Percentiles rank a stretch among this genome's conserved stretches.
phyloP scores from a whole-genome alignment of 2,888 invertebrate species.

The Leptopilina syphax region DNA sequence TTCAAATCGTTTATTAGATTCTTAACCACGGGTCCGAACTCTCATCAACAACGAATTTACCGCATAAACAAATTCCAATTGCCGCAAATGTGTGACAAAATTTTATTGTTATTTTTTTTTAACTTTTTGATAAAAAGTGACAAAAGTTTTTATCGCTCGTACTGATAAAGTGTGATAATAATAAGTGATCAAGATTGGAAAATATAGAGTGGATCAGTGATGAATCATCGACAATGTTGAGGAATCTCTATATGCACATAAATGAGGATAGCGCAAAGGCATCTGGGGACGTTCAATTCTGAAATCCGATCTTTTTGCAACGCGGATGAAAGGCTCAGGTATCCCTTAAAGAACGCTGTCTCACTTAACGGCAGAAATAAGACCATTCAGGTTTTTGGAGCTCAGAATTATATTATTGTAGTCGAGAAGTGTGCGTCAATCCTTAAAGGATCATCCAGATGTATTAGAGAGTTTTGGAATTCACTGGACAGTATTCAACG shows the following conservation, averaged over 20 bases:
- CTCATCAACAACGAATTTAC: constrained; percentile 1
- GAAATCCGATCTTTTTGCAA: constrained; percentile 52
- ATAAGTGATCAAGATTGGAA: constrained; percentile 2
- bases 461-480: constrained; percentile 23
- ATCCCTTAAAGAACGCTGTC: constrained; percentile 29
- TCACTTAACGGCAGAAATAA: constrained; percentile 29
- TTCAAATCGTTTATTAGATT: neutral
- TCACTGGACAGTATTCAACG: neutral
- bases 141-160: neutral
- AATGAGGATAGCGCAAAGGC: neutral
- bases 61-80: neutral
- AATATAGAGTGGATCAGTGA: constrained; percentile 3
- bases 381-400: constrained; percentile 31
- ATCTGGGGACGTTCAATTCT: constrained; percentile 38
- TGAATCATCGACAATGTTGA: constrained; percentile 9
- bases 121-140: neutral
- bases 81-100: constrained; percentile 10
- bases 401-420: constrained; percentile 1
- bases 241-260: neutral
- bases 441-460: constrained; percentile 5
- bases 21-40: constrained; percentile 10
- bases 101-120: neutral
- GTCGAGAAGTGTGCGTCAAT: constrained; percentile 22
- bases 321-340: constrained; percentile 28
- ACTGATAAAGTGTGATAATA: constrained; percentile 10